A percentile compares a stretch with the other conserved stretches of the same genome.
These are phyloP conservation scores for Anastrepha obliqua DNA, from an alignment of 1,140 invertebrate genomes.

Conservation along the genomic window DNA sequence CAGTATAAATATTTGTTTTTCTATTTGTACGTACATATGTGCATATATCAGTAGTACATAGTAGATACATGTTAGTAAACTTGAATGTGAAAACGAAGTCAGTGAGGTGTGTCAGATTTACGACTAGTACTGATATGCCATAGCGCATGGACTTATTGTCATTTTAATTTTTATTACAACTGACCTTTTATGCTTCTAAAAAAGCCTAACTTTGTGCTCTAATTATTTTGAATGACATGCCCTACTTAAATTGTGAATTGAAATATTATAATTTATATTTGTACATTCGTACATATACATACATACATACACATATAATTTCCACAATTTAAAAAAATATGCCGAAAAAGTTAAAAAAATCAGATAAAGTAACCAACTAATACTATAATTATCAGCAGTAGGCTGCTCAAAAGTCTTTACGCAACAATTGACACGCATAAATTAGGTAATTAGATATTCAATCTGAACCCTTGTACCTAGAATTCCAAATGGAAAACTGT, in stretches of 20 bases:
- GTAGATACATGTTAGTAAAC: too few species aligned
- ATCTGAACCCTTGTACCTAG: too few species aligned
- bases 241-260: not conserved
- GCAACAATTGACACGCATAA: too few species aligned
- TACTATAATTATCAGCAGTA: too few species aligned
- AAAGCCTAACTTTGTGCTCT: not conserved
- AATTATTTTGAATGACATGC: conserved; percentile 1
- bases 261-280: not conserved
- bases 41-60: too few species aligned
- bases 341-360: too few species aligned
- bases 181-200: not conserved
- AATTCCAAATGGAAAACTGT: too few species aligned
- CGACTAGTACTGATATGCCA: not conserved
- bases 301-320: not conserved
- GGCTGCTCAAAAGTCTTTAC: too few species aligned
- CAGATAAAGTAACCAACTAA: too few species aligned
- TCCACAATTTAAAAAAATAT: too few species aligned
- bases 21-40: not conserved
- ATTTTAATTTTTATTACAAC: not conserved
- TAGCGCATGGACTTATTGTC: not conserved
- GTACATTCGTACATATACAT: not conserved
- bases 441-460: too few species aligned
- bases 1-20: too few species aligned
- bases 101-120: not conserved
- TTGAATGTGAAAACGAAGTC: not conserved